Evolutionary conservation across 2,113 vertebrate genomes (phyloP), one percentile per base, ranked within the genome.

Genomic region (Hydrolagus affinis): DNA sequence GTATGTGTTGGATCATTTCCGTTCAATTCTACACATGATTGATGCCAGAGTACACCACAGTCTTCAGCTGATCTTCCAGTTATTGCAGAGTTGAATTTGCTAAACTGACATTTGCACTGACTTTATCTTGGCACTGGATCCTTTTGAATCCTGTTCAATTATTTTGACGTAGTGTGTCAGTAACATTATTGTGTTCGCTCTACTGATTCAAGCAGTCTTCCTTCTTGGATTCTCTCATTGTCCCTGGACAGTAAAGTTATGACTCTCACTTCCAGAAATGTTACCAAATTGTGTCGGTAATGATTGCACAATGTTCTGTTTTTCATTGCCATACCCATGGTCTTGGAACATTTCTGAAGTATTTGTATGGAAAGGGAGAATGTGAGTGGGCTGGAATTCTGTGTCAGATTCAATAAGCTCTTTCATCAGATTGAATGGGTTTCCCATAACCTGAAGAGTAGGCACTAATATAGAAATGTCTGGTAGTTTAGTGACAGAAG

Each of bases 191-290:
- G 73, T 75, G 17, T 44, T 6, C 73, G 17, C 72, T 19, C 6
- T 75, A 32, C 32, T 75, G 73, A 75, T 75, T 75, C 73, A 15
- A 21, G 73, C 56, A 8, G 21, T 3, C 9, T 17, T 75, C 32
- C 15, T 66, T 8, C 78, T 28, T 10, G 15, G 28, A 66, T 28
- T 28, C 17, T 44, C 44, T 1, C 0, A 68, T 66, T 66, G 60
- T 66, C 25, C 25, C 23, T 9, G 64, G 62, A 66, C 62, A 66
- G 23, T 66, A 66, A 68, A 28, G 78, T 30, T 14, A 9, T 68
- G 60, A 23, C 30, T 19, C 76, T 62, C 76, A 80, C 23, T 83
- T 68, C 78, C 78, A 64, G 78, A 25, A 83, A 83, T 83, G 30
- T 30, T 30, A 68, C 15, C 23, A 80, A 80, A 62, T 78, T 59